These are phyloP conservation scores for Hyalella azteca DNA, from an alignment of 2,888 invertebrate genomes.

Conservation along the genomic window DNA sequence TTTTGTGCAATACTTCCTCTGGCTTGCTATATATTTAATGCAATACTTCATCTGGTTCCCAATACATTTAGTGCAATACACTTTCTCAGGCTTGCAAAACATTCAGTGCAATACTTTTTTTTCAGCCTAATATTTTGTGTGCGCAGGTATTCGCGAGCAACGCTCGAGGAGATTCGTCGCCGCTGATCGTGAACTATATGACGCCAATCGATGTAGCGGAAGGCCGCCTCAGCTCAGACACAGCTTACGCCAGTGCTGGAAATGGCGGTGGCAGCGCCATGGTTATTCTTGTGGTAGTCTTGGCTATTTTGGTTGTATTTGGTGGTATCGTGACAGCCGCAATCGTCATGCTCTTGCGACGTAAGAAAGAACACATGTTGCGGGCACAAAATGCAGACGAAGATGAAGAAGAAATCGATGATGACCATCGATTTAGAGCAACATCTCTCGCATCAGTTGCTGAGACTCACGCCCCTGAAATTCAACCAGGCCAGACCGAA, in stretches of 20 bases:
- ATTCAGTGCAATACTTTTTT: too few species aligned
- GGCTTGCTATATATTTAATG: too few species aligned
- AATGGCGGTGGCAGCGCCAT: not conserved
- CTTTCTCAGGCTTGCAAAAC: not conserved
- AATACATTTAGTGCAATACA: too few species aligned
- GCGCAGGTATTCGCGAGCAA: conserved; percentile 9
- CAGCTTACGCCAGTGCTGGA: conserved; percentile 22
- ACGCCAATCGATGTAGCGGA: conserved; percentile 36
- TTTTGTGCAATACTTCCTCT: too few species aligned
- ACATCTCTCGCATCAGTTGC: conserved; percentile 12
- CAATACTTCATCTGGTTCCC: too few species aligned
- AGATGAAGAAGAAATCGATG: not conserved
- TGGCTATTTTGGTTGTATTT: conserved; percentile 1
- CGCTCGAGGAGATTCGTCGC: conserved; percentile 16
- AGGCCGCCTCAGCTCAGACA: conserved; percentile 29
- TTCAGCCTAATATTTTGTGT: not conserved
- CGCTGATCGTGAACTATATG: conserved; percentile 5
- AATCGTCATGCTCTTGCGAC: not conserved
- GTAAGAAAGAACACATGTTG: not conserved
- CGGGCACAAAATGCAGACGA: not conserved
- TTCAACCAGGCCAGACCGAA: not conserved
- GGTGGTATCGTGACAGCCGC: conserved; percentile 15
- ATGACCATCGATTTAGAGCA: not conserved
- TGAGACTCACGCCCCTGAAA: conserved; percentile 13
- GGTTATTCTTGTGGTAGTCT: conserved; percentile 22